Evolutionary conservation across 2,113 vertebrate genomes (phyloP).

Genomic region (Paraplagusia blochii): DNA sequence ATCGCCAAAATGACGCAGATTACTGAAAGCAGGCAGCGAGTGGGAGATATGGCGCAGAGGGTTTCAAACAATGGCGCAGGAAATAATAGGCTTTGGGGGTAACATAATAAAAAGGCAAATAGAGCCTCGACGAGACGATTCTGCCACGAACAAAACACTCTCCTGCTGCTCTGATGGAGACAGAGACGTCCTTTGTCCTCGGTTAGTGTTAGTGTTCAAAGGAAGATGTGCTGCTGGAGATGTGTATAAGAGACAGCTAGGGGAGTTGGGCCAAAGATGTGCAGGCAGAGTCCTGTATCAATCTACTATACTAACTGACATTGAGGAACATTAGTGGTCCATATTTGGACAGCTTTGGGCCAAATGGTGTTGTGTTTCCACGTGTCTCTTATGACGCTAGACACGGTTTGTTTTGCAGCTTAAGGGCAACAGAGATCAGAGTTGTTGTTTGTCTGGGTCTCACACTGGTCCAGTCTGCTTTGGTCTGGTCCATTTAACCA

Average conservation of each 20-base stretch:
- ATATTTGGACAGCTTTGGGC: slow-evolving; percentile 55
- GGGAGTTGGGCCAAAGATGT: slow-evolving; percentile 24
- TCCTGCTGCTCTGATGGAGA: slow-evolving; percentile 9
- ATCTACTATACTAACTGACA: too few relatives aligned
- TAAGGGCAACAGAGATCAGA: slow-evolving; percentile 19
- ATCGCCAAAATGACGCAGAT: slow-evolving; percentile 57
- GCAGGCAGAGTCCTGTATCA: too few relatives aligned
- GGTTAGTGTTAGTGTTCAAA: slow-evolving; percentile 33
- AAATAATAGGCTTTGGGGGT: slow-evolving; percentile 62
- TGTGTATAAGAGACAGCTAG: slow-evolving; percentile 39
- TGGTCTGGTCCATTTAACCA: too few relatives aligned
- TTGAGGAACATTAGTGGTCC: too few relatives aligned
- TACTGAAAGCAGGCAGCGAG: slow-evolving; percentile 42
- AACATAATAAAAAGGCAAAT: slow-evolving; percentile 53
- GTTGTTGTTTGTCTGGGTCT: slow-evolving; percentile 22
- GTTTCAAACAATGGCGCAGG: slow-evolving; percentile 42
- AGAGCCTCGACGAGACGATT: slow-evolving; percentile 44
- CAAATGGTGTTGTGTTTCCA: slow-evolving; percentile 54
- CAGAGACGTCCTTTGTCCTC: slow-evolving; percentile 23
- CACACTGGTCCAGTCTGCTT: too few relatives aligned
- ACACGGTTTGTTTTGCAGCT: slow-evolving; percentile 6
- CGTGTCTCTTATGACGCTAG: slow-evolving; percentile 46
- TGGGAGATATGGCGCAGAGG: slow-evolving; percentile 3
- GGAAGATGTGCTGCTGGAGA: slow-evolving; percentile 32
- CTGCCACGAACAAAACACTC: slow-evolving; percentile 19